Evolutionary conservation across 2,888 invertebrate species (phyloP), one percentile per base, ranked within the genome.

Genomic region (Pristionchus maxplancki): DNA sequence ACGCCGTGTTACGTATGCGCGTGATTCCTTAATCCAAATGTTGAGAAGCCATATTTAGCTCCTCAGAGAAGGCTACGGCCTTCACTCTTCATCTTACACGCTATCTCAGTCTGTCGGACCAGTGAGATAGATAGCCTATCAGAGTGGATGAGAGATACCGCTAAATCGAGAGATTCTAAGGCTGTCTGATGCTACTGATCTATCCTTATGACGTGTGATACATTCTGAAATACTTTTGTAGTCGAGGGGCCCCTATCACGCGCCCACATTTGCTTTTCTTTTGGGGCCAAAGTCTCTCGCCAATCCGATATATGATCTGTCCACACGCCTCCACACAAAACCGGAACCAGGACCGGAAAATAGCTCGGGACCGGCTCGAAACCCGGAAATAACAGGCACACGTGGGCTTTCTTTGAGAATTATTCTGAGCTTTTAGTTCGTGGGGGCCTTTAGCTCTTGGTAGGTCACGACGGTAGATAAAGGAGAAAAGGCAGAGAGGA

Each of bases 21-120:
- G 71, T 31, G 71, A 71, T 20, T 71, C 71, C 15, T 71, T 71
- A 71, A 71, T 71, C 71, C 71, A 71, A 71, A 71, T 71, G 71
- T 71, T 71, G 71, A 71, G 71, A 71, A 71, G 71, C 71, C 71
- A 37, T 71, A 71, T 71, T 71, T 71, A 71, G 34, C 71, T 24
- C 17, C 20, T 37, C 34, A 58, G 9, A 17, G 53, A 58, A 44
- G n/a, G n/a, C n/a, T n/a, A n/a, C n/a, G n/a, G n/a, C n/a, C n/a
- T 4, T 20, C 20, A 50, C 50, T 20, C 15, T 50, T n/a, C n/a
- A n/a, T n/a, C n/a, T n/a, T n/a, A n/a, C n/a, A n/a, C n/a, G n/a
- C n/a, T n/a, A n/a, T n/a, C n/a, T n/a, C n/a, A n/a, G n/a, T n/a
- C n/a, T n/a, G n/a, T n/a, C n/a, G n/a, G n/a, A n/a, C n/a, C n/a